Evolutionary conservation across 2,888 invertebrate genomes (phyloP), one percentile per base, ranked within the genome.

Genomic region (Candidula unifasciata): DNA sequence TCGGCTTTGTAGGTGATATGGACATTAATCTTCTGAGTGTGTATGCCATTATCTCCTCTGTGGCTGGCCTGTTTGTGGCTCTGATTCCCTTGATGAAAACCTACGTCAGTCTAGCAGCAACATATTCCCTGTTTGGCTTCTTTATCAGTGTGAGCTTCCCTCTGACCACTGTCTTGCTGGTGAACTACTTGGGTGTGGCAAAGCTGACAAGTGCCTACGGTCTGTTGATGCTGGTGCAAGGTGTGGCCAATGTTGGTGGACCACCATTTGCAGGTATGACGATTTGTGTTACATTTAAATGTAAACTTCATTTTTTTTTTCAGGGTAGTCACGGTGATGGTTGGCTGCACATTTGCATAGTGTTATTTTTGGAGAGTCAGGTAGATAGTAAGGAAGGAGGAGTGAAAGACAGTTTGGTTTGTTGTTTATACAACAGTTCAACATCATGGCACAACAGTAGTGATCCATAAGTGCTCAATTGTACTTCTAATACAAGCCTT

Each of bases 111-210:
- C 88, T 93, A 68, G 88, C 90, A 33, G 78, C 90, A 10, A 71
- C 89, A 27, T 88, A 89, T 30, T 92, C 89, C 33, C 80, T 88
- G 6, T 98, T 97, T 94, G 98, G 98, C 1, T 96, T 97, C 88
- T 96, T 96, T 94, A 97, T 98, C 90, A 97, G 97, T 37, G 97
- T 97, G 85, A 98, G 98, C 94, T 98, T 97, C 94, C 96, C 97
- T 3, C 95, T 98, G 69, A 89, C 89, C 35, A 97, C 97, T 35
- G 97, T 97, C 91, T 97, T 98, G 88, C 95, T 98, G 84, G 97
- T 98, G 85, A 96, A 98, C 92, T 95, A 97, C 90, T 96, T 98
- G 88, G 96, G 97, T 24, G 93, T 98, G 89, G 97, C 97, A 93
- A 95, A 96, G 90, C 97, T 98, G 93, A 97, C 97, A 73, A 97